Evolutionary conservation across 1,140 invertebrate genomes (phyloP), one percentile per base, ranked within the genome.

Genomic region (Drosophila erecta): DNA sequence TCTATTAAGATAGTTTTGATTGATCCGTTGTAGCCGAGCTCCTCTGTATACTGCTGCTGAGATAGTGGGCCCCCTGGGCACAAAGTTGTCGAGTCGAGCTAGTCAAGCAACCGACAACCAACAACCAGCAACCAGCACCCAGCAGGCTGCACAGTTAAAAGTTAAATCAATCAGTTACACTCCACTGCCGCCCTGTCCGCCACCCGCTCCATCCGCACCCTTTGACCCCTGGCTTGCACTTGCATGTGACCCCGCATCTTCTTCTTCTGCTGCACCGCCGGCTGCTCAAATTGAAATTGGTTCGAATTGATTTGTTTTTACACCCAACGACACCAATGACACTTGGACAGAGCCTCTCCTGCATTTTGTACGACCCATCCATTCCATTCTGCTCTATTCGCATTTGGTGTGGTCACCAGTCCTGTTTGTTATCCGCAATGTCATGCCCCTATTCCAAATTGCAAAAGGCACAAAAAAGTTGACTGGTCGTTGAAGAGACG

Each of bases 111-210:
- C 53, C 47, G 27, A 46, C 54, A 57, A 43, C 51, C 60, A 44
- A 41, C 66, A 47, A 22, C 44, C 58, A 65, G 4, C 24, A 55
- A 58, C 56, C 61, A 59, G 49, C 66, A 55, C 33, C 56, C 58
- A 65, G 57, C 59, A 75, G 59, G 57, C 71, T 70, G 66, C 55
- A 61, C 57, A 73, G 71, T 73, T 70, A 73, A 74, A 74, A 75
- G 73, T 67, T 75, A 76, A 76, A 76, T 76, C 73, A 76, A 76
- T 76, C 73, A 76, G 73, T 76, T 59, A 75, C 72, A 76, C 73
- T 76, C 72, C 60, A 40, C 55, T 75, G 60, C 46, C 55, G 54
- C 51, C 53, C 30, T 8, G 24, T 30, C n/a, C 22, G 5, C 5
- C 6, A 6, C 11, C 15, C 15, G 7, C 27, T 7, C 27, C 12